These are phyloP conservation scores for Zaprionus taronus DNA, from an alignment of 1,140 invertebrate genomes.

Conservation along the genomic window DNA sequence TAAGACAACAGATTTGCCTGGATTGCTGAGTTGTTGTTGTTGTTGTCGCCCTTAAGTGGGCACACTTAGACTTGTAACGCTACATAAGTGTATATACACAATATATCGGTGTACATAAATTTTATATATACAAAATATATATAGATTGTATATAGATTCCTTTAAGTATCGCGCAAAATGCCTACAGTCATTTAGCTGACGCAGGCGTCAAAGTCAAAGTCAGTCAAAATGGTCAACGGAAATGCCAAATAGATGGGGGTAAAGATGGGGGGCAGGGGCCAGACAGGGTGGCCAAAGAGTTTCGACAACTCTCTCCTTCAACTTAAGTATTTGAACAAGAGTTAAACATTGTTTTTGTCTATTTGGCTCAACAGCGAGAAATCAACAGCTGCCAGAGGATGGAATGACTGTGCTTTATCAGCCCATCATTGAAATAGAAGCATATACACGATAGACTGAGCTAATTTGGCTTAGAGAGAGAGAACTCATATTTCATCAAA, in stretches of 20 bases:
- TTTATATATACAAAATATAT: neutral
- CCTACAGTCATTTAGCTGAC: slow-evolving; percentile 11
- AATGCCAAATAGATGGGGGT: neutral
- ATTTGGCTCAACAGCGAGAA: neutral
- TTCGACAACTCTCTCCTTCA: neutral
- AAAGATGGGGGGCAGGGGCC: neutral
- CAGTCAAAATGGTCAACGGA: neutral
- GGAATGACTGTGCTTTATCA: neutral
- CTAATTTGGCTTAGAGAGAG: neutral
- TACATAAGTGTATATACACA: neutral
- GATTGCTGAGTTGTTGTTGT: slow-evolving; percentile 22
- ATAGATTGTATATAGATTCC: slow-evolving; percentile 13
- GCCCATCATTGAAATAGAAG: neutral
- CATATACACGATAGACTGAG: neutral
- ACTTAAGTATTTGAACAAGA: neutral
- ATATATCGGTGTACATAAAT: neutral
- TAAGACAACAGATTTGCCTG: slow-evolving; percentile 77
- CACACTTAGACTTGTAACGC: slow-evolving; percentile 1
- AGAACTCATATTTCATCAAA: neutral
- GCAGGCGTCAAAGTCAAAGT: neutral
- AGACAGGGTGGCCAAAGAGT: neutral
- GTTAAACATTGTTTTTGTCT: neutral
- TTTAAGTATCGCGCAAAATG: slow-evolving; percentile 13
- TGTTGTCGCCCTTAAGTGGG: neutral
- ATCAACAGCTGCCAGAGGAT: neutral